Conservation (phyloP, 2,797 vertebrate species). For the Vireo griseus region DNA sequence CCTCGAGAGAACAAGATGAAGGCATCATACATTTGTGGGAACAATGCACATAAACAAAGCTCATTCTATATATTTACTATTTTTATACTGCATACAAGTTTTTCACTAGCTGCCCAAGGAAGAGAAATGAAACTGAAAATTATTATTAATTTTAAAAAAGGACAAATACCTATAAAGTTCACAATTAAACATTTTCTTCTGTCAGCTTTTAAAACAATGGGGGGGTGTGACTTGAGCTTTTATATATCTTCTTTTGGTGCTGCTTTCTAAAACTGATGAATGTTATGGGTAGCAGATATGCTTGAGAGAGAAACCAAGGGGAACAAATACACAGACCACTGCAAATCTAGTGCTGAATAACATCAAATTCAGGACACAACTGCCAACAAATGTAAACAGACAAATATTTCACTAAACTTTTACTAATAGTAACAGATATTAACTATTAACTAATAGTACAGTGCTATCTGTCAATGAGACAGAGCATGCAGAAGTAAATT, state of each 20-base stretch:
- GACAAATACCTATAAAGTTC: neutral
- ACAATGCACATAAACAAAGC: neutral
- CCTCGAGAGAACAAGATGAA: slow-evolving; percentile 14
- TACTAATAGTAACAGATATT: neutral
- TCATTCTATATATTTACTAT: neutral
- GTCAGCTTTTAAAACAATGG: neutral
- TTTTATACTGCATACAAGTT: neutral
- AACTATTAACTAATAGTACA: too few relatives aligned
- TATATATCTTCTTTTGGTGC: neutral
- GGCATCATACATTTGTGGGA: neutral
- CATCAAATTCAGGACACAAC: neutral
- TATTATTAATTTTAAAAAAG: neutral
- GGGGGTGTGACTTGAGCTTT: neutral
- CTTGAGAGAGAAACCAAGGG: neutral
- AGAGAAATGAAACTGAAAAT: neutral
- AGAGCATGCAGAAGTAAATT: neutral
- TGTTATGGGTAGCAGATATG: neutral
- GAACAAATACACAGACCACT: neutral
- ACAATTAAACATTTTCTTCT: neutral
- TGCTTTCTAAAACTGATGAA: neutral
- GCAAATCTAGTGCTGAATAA: neutral
- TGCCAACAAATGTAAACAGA: neutral
- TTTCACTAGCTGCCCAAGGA: neutral
- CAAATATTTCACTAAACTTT: neutral
- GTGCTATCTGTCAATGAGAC: neutral